phyloP scores from a whole-genome alignment of 1,140 invertebrate species.

The Saccostrea echinata region DNA sequence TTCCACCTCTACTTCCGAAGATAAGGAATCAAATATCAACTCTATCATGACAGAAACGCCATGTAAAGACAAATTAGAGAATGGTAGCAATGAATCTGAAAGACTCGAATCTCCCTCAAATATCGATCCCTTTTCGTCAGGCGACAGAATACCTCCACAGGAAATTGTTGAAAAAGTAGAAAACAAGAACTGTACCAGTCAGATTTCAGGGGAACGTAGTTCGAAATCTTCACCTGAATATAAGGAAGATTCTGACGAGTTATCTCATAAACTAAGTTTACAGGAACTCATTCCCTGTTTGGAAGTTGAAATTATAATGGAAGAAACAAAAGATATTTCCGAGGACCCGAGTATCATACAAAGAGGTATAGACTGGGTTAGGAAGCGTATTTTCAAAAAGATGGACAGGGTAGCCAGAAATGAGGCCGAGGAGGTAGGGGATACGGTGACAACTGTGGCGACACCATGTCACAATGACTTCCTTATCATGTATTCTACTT shows the following conservation, averaged over 20 bases:
- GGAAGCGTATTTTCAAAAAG: background rate
- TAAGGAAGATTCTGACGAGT: background rate
- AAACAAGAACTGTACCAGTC: no score
- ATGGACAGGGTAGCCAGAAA: background rate
- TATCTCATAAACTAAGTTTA: background rate
- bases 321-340: background rate
- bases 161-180: no score
- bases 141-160: background rate
- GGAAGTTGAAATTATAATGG: background rate
- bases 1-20: background rate
- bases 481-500: background rate
- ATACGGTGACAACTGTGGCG: background rate
- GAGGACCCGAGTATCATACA: background rate
- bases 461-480: constrained; percentile 28
- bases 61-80: background rate
- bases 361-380: background rate
- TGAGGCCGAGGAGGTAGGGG: background rate
- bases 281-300: background rate
- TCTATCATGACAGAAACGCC: background rate
- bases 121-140: background rate
- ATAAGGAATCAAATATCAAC: background rate
- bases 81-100: background rate
- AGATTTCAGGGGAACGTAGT: no score
- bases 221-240: background rate
- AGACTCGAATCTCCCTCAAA: background rate